Evolutionary conservation across 1,140 invertebrate species (phyloP).

Genomic region (Wasmannia auropunctata): DNA sequence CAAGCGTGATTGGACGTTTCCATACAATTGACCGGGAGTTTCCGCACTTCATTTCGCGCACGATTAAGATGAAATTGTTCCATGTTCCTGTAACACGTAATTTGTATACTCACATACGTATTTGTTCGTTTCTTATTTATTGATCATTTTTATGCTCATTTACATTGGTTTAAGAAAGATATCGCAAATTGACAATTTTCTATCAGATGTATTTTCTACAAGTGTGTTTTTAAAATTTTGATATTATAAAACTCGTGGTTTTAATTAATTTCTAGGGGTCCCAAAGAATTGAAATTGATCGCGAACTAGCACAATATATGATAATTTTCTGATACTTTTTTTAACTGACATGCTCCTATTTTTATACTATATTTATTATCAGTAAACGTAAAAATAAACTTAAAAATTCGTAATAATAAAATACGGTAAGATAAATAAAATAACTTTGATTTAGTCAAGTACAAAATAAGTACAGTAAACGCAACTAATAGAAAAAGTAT

Average conservation of each 20-base stretch:
- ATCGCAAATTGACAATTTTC: neutral
- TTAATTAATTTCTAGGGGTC: neutral
- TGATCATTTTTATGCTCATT: neutral
- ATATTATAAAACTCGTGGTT: neutral
- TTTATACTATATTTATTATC: neutral
- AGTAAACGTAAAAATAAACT: neutral
- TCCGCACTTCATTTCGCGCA: neutral
- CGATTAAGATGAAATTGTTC: neutral
- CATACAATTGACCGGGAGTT: constrained; percentile 13
- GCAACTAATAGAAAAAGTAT: neutral
- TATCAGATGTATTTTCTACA: neutral
- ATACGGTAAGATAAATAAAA: neutral
- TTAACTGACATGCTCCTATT: neutral
- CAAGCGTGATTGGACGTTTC: constrained; percentile 28
- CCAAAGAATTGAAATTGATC: neutral
- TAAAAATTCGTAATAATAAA: neutral
- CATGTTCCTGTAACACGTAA: neutral
- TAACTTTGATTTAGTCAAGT: neutral
- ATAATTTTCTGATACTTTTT: neutral
- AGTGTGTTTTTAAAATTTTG: neutral
- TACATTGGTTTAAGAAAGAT: neutral
- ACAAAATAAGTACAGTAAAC: neutral
- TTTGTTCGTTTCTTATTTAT: neutral
- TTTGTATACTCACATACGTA: neutral
- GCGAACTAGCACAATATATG: neutral